A percentile compares a stretch with the other conserved stretches of the same genome.
phyloP scores from a whole-genome alignment of 1,140 invertebrate genomes.

The Thaumetopoea pityocampa region DNA sequence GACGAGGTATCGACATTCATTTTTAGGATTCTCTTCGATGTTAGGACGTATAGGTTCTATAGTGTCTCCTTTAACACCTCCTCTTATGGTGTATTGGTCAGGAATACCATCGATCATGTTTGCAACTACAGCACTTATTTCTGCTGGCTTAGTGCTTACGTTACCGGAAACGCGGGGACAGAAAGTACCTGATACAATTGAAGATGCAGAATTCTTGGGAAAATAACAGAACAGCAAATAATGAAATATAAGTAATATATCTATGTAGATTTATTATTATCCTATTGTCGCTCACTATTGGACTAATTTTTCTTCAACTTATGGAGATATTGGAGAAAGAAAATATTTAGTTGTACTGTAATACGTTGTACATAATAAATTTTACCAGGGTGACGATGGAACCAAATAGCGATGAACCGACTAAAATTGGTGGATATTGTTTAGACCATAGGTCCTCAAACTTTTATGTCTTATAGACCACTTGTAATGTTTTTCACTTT shows the following conservation, averaged over 20 bases:
- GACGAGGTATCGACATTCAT: conserved; percentile 80
- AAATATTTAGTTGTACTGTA: too few relatives aligned
- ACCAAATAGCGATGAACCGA: too few relatives aligned
- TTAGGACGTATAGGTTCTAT: conserved; percentile 85
- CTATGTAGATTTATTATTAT: too few relatives aligned
- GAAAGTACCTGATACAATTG: conserved; percentile 83
- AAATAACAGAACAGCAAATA: conserved; percentile 15
- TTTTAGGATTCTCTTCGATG: conserved; percentile 84
- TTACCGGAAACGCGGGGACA: conserved; percentile 83
- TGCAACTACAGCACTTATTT: conserved; percentile 77
- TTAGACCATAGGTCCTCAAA: too few relatives aligned
- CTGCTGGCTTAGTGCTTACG: conserved; percentile 77
- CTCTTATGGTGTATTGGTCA: conserved; percentile 54
- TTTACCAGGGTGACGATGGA: too few relatives aligned
- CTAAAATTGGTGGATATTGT: too few relatives aligned
- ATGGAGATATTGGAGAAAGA: too few relatives aligned
- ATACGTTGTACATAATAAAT: too few relatives aligned
- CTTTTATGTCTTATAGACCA: too few relatives aligned
- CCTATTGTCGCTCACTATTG: too few relatives aligned
- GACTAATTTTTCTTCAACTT: too few relatives aligned
- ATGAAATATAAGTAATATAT: background rate
- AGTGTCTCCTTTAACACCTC: conserved; percentile 82
- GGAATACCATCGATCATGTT: conserved; percentile 81
- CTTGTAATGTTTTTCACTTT: too few relatives aligned
- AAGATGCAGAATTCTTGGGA: conserved; percentile 80